Conservation (phyloP, 1,140 invertebrate genomes). For the Dendroctonus valens region DNA sequence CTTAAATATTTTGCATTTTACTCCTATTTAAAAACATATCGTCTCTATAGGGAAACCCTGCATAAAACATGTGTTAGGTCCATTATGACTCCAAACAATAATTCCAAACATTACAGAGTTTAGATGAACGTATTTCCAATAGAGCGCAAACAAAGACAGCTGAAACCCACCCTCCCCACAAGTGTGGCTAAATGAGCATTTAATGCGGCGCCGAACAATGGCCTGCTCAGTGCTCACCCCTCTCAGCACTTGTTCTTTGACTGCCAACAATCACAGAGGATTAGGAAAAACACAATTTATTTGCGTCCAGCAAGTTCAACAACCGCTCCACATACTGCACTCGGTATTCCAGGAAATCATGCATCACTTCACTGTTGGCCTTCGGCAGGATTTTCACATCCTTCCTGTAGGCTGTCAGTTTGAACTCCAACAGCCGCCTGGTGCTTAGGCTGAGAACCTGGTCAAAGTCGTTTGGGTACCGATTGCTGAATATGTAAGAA, state of each 20-base stretch:
- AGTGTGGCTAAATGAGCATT: constrained; percentile 41
- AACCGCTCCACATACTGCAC: constrained; percentile 13
- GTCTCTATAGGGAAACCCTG: no score
- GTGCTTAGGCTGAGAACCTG: constrained; percentile 3
- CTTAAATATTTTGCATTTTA: no score
- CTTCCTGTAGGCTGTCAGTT: constrained; percentile 22
- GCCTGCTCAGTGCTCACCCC: constrained; percentile 3
- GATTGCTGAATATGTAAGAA: constrained; percentile 38
- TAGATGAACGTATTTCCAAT: no score
- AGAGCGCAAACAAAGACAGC: no score
- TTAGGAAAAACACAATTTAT: constrained; percentile 17
- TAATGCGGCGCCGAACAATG: constrained; percentile 34
- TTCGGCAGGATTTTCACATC: constrained; percentile 10
- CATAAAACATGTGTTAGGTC: no score
- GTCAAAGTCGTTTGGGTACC: constrained; percentile 35
- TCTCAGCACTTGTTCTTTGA: constrained; percentile 25
- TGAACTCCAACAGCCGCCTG: constrained; percentile 31
- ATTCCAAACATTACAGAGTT: no score
- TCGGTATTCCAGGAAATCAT: constrained; percentile 35
- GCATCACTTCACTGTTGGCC: constrained; percentile 2
- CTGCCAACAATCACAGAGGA: constrained; percentile 21
- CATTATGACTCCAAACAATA: no score
- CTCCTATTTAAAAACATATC: no score
- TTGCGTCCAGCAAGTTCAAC: constrained; percentile 13
- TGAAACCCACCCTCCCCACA: not conserved